Conservation (phyloP, 1,140 invertebrate genomes). For the Orussus abietinus region DNA sequence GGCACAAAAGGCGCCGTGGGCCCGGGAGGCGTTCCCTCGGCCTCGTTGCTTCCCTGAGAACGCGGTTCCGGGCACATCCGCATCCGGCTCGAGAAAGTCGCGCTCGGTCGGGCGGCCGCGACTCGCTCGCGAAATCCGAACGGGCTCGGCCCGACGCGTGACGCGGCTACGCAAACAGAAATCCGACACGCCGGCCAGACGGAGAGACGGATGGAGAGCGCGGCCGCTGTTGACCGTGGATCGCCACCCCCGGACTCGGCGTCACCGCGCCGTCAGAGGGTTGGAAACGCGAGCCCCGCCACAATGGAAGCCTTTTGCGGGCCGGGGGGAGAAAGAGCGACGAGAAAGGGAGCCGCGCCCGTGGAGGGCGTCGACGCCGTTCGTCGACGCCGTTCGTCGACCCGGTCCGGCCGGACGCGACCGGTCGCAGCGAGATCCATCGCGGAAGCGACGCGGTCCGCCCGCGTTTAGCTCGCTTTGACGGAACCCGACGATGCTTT, state of each 20-base stretch:
- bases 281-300: slow-evolving; percentile 21
- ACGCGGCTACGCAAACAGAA: slow-evolving; percentile 26
- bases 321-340: slow-evolving; percentile 6
- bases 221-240: too few species aligned
- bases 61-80: slow-evolving; percentile 5
- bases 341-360: neutral
- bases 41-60: too few species aligned
- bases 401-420: slow-evolving; percentile 2
- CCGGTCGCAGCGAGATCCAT: too few species aligned
- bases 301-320: slow-evolving; percentile 27
- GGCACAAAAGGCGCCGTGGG: too few species aligned
- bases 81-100: slow-evolving; percentile 4
- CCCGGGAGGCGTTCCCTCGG: too few species aligned
- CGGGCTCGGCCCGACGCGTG: slow-evolving; percentile 19
- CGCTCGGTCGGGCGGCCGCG: slow-evolving; percentile 5
- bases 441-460: too few species aligned
- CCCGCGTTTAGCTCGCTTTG: too few species aligned
- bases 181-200: slow-evolving; percentile 19
- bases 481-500: too few species aligned
- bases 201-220: slow-evolving; percentile 2
- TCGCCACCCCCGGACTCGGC: slow-evolving; percentile 10
- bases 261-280: slow-evolving; percentile 24
- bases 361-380: slow-evolving; percentile 5
- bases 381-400: slow-evolving; percentile 7
- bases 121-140: slow-evolving; percentile 13